These are phyloP conservation scores for Eira barbara DNA, from an alignment of 2,113 vertebrate species.

Conservation along the genomic window DNA sequence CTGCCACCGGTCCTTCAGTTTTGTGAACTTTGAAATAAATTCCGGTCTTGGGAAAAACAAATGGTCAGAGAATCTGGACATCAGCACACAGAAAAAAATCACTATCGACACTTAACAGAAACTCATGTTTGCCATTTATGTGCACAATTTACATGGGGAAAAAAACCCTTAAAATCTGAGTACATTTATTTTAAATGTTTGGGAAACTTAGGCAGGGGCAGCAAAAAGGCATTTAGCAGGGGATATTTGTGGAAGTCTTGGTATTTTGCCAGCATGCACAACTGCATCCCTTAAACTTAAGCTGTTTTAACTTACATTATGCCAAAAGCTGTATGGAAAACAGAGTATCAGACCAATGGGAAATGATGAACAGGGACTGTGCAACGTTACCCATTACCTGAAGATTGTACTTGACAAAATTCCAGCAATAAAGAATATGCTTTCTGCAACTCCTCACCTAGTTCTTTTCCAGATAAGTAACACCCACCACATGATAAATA, in stretches of 20 bases:
- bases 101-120: background rate
- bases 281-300: background rate
- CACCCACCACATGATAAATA: background rate
- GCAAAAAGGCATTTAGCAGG: background rate
- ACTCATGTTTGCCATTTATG: background rate
- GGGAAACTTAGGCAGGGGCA: background rate
- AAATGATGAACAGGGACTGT: background rate
- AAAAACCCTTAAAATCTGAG: background rate
- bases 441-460: background rate
- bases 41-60: slow-evolving; percentile 83
- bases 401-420: background rate
- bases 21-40: slow-evolving; percentile 88
- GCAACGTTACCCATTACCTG: background rate
- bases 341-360: background rate
- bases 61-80: slow-evolving; percentile 23
- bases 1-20: slow-evolving; percentile 91
- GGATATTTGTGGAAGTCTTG: background rate
- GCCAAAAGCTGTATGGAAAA: background rate
- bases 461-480: background rate
- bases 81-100: background rate
- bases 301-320: background rate
- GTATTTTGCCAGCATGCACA: background rate
- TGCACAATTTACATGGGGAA: background rate
- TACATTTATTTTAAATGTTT: background rate
- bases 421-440: background rate